Evolutionary conservation across 2,113 vertebrate genomes (phyloP).

Genomic region (Sebastes fasciatus): DNA sequence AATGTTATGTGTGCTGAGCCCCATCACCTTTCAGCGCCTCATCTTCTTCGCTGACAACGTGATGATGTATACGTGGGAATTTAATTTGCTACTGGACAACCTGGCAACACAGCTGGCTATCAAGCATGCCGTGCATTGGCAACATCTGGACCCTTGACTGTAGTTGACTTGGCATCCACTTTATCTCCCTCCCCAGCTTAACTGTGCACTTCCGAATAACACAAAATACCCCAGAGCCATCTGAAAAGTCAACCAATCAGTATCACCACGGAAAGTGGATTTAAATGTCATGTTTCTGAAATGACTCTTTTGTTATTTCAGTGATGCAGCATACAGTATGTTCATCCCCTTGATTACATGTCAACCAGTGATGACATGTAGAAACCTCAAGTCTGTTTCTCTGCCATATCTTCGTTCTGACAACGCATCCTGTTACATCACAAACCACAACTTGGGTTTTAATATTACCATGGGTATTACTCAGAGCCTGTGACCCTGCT

Average conservation of each 20-base stretch:
- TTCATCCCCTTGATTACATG: constrained; percentile 47
- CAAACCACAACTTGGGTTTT: constrained; percentile 28
- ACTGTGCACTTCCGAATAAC: constrained; percentile 23
- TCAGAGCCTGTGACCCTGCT: not conserved
- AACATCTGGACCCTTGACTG: constrained; percentile 37
- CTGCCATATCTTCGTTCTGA: constrained; percentile 39
- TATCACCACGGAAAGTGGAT: constrained; percentile 36
- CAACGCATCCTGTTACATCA: constrained; percentile 37
- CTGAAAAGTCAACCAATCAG: constrained; percentile 35
- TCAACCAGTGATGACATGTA: constrained; percentile 38
- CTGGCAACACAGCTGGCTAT: constrained; percentile 19
- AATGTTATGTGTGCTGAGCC: constrained; percentile 62
- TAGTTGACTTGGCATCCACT: constrained; percentile 16
- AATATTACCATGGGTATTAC: constrained; percentile 8
- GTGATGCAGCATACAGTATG: constrained; percentile 6
- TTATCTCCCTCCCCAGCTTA: constrained; percentile 10
- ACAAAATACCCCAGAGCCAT: constrained; percentile 20
- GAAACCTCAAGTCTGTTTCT: constrained; percentile 36
- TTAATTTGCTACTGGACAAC: constrained; percentile 35
- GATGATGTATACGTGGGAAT: constrained; percentile 46
- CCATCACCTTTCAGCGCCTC: constrained; percentile 47
- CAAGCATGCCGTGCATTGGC: not conserved
- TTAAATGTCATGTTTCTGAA: constrained; percentile 32
- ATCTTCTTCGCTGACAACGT: constrained; percentile 45
- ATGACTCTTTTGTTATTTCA: constrained; percentile 63